Evolutionary conservation across 2,113 vertebrate genomes (phyloP).

Genomic region (Rhegmatorhina hoffmannsi): DNA sequence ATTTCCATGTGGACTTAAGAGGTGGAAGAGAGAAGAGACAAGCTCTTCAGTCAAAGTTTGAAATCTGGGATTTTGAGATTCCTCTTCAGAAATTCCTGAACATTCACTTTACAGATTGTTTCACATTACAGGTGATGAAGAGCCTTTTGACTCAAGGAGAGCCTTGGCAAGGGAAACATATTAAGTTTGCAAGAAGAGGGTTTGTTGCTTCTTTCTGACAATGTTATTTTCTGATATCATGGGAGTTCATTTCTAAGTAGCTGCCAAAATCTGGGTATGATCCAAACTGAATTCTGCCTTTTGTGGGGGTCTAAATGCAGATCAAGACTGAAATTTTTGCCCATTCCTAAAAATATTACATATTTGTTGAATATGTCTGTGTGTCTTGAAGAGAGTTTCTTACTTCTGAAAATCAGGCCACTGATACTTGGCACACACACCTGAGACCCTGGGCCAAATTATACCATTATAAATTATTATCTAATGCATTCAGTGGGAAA

Average conservation of each 20-base stretch:
- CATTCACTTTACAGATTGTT: neutral
- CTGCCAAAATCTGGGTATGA: neutral
- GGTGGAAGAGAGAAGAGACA: neutral
- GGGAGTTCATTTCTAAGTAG: neutral
- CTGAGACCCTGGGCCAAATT: neutral
- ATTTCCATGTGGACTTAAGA: neutral
- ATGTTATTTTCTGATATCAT: neutral
- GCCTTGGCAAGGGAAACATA: neutral
- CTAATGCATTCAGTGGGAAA: neutral
- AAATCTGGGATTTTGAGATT: neutral
- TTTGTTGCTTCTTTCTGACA: neutral
- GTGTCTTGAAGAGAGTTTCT: neutral
- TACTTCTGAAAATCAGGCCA: conserved; percentile 32
- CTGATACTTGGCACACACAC: neutral
- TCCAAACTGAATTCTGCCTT: neutral
- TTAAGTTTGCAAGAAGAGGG: neutral
- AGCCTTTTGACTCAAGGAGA: neutral
- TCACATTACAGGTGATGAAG: neutral
- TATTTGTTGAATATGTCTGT: neutral
- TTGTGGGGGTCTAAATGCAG: neutral
- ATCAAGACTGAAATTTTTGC: neutral
- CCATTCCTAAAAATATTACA: neutral
- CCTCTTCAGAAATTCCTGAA: neutral
- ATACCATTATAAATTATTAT: conserved; percentile 7
- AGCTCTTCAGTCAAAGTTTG: neutral